These are phyloP conservation scores for Amazona finschi DNA, from an alignment of 2,797 vertebrate genomes.

Conservation along the genomic window DNA sequence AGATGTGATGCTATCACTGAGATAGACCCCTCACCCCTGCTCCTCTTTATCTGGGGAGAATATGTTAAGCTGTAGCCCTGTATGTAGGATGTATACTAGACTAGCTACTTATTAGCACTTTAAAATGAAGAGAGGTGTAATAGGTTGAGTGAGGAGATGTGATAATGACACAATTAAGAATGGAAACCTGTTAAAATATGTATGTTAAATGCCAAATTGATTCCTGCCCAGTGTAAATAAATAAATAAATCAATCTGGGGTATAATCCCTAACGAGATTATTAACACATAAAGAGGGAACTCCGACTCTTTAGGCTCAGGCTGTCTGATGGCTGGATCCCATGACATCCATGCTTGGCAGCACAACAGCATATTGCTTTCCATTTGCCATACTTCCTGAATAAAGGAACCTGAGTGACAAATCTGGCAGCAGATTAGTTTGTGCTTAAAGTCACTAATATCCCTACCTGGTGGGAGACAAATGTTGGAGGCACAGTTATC, in stretches of 20 bases:
- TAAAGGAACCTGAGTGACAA: background rate
- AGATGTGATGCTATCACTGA: background rate
- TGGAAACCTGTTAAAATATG: background rate
- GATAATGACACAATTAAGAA: background rate
- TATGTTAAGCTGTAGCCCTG: background rate
- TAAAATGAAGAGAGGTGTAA: background rate
- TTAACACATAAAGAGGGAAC: background rate
- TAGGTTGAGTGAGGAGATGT: background rate
- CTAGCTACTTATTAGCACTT: background rate
- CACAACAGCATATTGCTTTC: background rate
- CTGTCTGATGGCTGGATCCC: background rate
- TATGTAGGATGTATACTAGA: background rate
- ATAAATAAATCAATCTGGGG: background rate
- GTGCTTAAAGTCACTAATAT: background rate
- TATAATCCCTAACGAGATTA: background rate
- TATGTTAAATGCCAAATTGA: background rate
- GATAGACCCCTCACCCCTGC: background rate
- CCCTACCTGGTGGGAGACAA: slow-evolving; percentile 3
- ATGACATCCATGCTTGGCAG: background rate
- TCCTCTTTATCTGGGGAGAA: background rate
- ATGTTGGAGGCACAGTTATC: background rate
- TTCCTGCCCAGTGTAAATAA: background rate
- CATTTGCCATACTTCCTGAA: background rate
- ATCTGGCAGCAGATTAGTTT: background rate
- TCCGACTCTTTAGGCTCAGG: background rate